Base-by-base conservation (phyloP, 2,797 vertebrate genomes). In the Spinibarbus caldwelli region DNA sequence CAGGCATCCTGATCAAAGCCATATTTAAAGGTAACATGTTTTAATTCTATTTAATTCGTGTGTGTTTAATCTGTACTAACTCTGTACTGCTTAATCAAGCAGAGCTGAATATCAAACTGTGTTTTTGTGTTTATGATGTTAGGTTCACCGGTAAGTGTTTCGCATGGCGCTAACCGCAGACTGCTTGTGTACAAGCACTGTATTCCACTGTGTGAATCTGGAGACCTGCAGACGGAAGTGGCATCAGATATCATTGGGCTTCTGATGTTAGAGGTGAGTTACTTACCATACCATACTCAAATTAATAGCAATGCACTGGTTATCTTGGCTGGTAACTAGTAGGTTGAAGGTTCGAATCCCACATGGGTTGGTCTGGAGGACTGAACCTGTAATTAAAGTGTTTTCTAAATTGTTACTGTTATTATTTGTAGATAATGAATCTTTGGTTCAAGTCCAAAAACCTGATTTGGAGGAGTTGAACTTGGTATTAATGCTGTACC, bases 211-310 rank as follows among this genome's bases (percentile, higher is more conserved):
- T 97, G 98, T 92, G 97, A 99, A 86, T 99, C 98, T 0, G 97
- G 98, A 38, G 97, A 99, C 79, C 93, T 99, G 73, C 96, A 96
- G 86, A 88, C 95, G 83, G 94, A 97, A 86, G 95, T 97, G 73
- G 97, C 94, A 3, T 95, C 97, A 78, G 97, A 99, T 89, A 96
- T 99, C 77, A 95, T 97, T 76, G 97, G 97, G 68, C 89, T 99
- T 73, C 94, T 99, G 57, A 99, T 99, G 98, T 91, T 99, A 80
- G 98, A 99, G 97, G 98, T 99, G 91, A 91, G 70, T 52, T 49
- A 5, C 2, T 12, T 68, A 43, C 31, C 36, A 36, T 70, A 23
- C 5, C 26, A 0, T 77, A 12, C 17, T 17, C 62, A 31, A 68
- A 43, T 36, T 0, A 76, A 62, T 49, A 41, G 9, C 62, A 41